Base-by-base conservation (phyloP, 2,797 vertebrate species). In the Thamnophis elegans region DNA sequence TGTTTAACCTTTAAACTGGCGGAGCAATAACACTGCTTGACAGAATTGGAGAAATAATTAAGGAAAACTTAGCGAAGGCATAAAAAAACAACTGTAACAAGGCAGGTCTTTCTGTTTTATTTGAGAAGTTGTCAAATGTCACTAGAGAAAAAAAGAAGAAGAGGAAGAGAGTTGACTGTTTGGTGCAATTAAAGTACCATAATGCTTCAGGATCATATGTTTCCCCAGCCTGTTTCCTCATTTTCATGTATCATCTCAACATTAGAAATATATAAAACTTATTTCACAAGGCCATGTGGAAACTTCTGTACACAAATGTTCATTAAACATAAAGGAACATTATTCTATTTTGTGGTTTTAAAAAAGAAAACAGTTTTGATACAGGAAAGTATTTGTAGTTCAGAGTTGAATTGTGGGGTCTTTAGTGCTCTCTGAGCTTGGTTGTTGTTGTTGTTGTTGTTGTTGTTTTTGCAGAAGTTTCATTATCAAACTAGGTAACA, bases 1-100 rank as follows among this genome's bases (percentile, higher is more conserved):
- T 98, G 98, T 98, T 99, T 99, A 99, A 99, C 98, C 98, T 99
- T 98, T 98, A 98, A 98, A 98, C 98, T 98, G 97, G 96, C 95
- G 96, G 97, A 96, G 97, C 98, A 98, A 97, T 98, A 98, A 96
- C 96, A 95, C 59, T 96, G 95, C 96, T 93, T 98, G 97, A 97
- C 97, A 98, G 97, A 97, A 97, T 96, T 91, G 96, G 95, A 98
- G 97, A 98, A 98, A 98, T 98, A 98, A 98, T 98, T 98, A 98
- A 96, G 95, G 95, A 97, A 97, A 97, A 97, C 95, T 97, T 97
- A 97, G 95, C 95, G 91, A 95, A 96, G 96, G 96, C 95, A 97
- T 96, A 96, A 95, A 94, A 97, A 98, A 97, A 98, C 94, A 97
- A 96, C 96, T 95, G 95, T 97, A 98, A 98, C 96, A 97, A 98